phyloP scores from a whole-genome alignment of 1,140 invertebrate species.

The Vanessa atalanta region DNA sequence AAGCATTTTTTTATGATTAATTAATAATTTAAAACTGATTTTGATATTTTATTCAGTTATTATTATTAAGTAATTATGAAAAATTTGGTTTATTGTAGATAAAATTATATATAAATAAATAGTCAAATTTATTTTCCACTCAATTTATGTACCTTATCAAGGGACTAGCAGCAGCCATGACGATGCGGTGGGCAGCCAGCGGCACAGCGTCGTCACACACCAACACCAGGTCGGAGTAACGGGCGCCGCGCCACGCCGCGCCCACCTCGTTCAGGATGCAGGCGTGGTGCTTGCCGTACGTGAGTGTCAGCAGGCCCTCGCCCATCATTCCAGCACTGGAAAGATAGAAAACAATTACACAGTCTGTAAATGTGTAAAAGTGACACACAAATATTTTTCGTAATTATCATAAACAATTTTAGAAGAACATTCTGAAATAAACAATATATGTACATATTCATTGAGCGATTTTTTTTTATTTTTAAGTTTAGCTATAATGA shows the following conservation, averaged over 20 bases:
- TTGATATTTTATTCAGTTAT: too few species aligned
- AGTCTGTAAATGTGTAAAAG: too few species aligned
- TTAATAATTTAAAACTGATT: too few species aligned
- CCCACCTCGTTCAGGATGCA: conserved; percentile 92
- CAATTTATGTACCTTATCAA: conserved; percentile 82
- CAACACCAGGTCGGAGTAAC: conserved; percentile 90
- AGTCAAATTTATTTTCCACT: conserved; percentile 20
- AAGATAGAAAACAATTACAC: conserved; percentile 23
- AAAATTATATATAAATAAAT: background rate
- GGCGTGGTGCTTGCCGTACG: conserved; percentile 94
- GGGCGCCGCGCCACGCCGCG: conserved; percentile 90
- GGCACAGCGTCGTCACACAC: conserved; percentile 89
- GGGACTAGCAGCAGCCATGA: conserved; percentile 91
- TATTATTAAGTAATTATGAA: too few species aligned
- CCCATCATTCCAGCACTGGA: conserved; percentile 81
- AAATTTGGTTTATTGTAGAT: too few species aligned
- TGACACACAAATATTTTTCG: too few species aligned
- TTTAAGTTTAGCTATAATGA: background rate
- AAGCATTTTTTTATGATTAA: background rate
- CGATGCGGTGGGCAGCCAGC: conserved; percentile 88
- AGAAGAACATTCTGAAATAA: background rate
- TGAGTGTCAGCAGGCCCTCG: conserved; percentile 88
- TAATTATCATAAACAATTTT: too few species aligned
- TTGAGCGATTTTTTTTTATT: background rate
- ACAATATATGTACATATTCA: background rate